Evolutionary conservation across 2,888 invertebrate species (phyloP).

Genomic region (Tridacna gigas): DNA sequence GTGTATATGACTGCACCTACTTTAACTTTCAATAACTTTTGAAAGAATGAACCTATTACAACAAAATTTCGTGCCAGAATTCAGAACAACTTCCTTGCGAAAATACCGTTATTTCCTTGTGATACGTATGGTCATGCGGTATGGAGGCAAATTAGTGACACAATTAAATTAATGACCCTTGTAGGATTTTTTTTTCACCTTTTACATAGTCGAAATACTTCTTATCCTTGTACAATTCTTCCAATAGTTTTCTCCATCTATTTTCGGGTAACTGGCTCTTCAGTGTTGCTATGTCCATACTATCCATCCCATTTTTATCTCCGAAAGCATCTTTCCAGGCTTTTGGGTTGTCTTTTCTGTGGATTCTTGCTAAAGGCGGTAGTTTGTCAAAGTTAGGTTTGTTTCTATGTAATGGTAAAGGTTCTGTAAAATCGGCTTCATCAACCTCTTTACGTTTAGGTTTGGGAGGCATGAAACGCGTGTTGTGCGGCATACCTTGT

Average conservation of each 20-base stretch:
- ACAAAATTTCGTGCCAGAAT: too few relatives aligned
- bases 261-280: slow-evolving; percentile 64
- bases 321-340: slow-evolving; percentile 64
- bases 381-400: slow-evolving; percentile 59
- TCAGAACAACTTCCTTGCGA: too few relatives aligned
- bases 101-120: too few relatives aligned
- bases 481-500: slow-evolving; percentile 60
- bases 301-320: slow-evolving; percentile 58
- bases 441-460: slow-evolving; percentile 44
- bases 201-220: slow-evolving; percentile 76
- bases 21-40: too few relatives aligned
- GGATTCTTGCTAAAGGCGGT: slow-evolving; percentile 67
- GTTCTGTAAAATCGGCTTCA: slow-evolving; percentile 49
- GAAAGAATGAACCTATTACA: too few relatives aligned
- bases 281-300: slow-evolving; percentile 57
- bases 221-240: slow-evolving; percentile 75
- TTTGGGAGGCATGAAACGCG: slow-evolving; percentile 64
- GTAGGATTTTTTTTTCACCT: slow-evolving; percentile 57
- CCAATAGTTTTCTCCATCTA: slow-evolving; percentile 69
- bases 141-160: too few relatives aligned
- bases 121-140: too few relatives aligned
- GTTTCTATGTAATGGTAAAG: slow-evolving; percentile 57
- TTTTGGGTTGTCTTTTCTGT: slow-evolving; percentile 65
- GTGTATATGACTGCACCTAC: too few relatives aligned
- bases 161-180: too few relatives aligned